Evolutionary conservation across 2,888 invertebrate species (phyloP).

Genomic region (Amiota communis): DNA sequence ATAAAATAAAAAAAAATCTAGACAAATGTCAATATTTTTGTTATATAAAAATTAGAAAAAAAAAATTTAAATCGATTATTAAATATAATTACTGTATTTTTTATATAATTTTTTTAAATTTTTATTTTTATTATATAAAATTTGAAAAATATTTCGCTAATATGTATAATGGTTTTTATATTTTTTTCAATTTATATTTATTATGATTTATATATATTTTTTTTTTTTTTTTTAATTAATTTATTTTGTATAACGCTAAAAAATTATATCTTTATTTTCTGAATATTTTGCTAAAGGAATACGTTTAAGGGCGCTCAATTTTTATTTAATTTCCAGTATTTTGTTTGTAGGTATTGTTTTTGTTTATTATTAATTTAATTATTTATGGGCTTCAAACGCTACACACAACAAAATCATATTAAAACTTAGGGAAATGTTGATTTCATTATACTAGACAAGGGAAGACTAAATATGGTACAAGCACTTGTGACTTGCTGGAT

Average conservation of each 20-base stretch:
- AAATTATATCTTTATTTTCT: constrained; percentile 58
- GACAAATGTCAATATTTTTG: constrained; percentile 34
- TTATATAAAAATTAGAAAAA: too few relatives aligned
- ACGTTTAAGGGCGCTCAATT: constrained; percentile 65
- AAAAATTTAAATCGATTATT: neutral
- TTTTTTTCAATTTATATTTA: constrained; percentile 50
- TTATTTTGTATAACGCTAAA: constrained; percentile 62
- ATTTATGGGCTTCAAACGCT: neutral
- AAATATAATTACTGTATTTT: neutral
- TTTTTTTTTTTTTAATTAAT: constrained; percentile 39
- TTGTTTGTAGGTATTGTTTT: constrained; percentile 32
- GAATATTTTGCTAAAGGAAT: constrained; percentile 73
- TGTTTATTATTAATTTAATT: neutral
- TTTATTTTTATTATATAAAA: constrained; percentile 35
- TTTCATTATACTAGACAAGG: neutral
- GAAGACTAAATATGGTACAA: too few relatives aligned
- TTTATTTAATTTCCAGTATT: constrained; percentile 45
- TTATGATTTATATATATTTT: constrained; percentile 30
- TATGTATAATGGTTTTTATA: constrained; percentile 24
- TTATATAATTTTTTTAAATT: constrained; percentile 50
- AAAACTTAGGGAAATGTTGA: neutral
- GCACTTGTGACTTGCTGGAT: too few relatives aligned
- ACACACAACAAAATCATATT: constrained; percentile 2
- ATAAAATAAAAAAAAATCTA: constrained; percentile 64
- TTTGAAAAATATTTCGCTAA: constrained; percentile 18